Base-by-base conservation (phyloP, 2,113 vertebrate species). In the Thamnaconus septentrionalis region DNA sequence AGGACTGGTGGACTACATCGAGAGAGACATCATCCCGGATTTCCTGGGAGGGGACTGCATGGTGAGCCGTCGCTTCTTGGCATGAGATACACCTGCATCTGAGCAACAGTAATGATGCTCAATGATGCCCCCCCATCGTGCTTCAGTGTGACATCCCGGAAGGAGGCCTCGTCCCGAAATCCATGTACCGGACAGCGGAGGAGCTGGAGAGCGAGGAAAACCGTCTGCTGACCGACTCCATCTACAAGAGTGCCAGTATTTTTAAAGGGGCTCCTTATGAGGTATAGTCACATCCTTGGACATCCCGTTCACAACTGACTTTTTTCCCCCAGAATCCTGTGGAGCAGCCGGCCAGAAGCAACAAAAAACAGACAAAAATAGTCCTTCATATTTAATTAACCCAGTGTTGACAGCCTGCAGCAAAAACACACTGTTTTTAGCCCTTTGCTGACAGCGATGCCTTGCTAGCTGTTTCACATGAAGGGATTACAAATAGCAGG, bases 261-360 rank as follows among this genome's bases (percentile, higher is more conserved):
- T 96, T 97, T 91, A 98, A 98, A 77, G 97, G 96, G 50, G 92
- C 95, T 48, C 97, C 97, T 0, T 96, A 96, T 6, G 96, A 98
- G 96, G 97, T 98, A 86, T 4, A 6, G 3, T 45, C 4, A 61
- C 45, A 0, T 7, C 47, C n/a, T 52, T 48, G 39, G 40, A 18
- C 48, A 18, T 5, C 2, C 8, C 8, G 0, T 4, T 10, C 5
- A 51, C 7, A 60, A 46, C 39, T 12, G 5, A 12, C 12, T 55
- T 1, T 7, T 3, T 56, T 31, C 18, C 18, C 18, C 18, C 18
- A 31, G 18, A 31, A 31, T 31, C 18, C 18, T 31, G 2, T 31
- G 18, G 18, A 31, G 18, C 18, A 31, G 18, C 18, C 18, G 18
- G 18, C 1, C 18, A 31, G 18, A 2, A 31, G 18, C 18, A 31